Conservation (phyloP, 2,113 vertebrate genomes). For the Taurulus bubalis region DNA sequence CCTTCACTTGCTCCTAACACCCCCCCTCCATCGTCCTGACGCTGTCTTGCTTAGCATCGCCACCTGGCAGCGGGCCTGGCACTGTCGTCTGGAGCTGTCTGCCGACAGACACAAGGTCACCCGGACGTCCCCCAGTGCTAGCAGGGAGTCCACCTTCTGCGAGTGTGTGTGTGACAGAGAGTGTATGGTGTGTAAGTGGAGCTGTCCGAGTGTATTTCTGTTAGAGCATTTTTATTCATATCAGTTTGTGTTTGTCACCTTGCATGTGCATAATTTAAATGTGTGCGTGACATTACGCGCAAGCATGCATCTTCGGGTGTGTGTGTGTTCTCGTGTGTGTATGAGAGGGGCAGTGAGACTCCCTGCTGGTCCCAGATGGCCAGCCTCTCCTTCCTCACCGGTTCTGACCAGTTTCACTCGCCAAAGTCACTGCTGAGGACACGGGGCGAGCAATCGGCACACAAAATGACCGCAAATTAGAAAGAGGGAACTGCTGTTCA, state of each 20-base stretch:
- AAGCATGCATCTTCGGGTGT: constrained; percentile 29
- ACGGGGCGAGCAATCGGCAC: constrained; percentile 40
- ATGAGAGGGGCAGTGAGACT: constrained; percentile 43
- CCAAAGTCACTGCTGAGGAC: constrained; percentile 71
- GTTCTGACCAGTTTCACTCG: constrained; percentile 28
- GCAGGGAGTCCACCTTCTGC: constrained; percentile 57
- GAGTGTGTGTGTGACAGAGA: constrained; percentile 39
- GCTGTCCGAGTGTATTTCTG: constrained; percentile 40
- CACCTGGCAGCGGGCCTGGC: constrained; percentile 75
- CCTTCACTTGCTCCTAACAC: constrained; percentile 4
- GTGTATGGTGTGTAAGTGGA: constrained; percentile 33
- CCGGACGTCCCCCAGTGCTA: constrained; percentile 48
- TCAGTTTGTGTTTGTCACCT: constrained; percentile 59
- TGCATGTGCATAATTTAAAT: constrained; percentile 51
- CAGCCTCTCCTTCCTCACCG: constrained; percentile 57
- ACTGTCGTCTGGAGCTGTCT: constrained; percentile 70
- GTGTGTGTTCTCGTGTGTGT: constrained; percentile 16
- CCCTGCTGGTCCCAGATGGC: constrained; percentile 79
- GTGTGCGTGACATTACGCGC: constrained; percentile 40
- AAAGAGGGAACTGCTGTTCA: background rate
- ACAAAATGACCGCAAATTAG: constrained; percentile 23
- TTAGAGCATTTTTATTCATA: constrained; percentile 45
- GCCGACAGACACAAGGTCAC: constrained; percentile 78
- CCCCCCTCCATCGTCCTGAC: background rate
- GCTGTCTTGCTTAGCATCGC: constrained; percentile 65